A percentile compares a stretch with the other conserved stretches of the same genome.
phyloP scores from a whole-genome alignment of 2,113 vertebrate genomes.

The Rostratula benghalensis region DNA sequence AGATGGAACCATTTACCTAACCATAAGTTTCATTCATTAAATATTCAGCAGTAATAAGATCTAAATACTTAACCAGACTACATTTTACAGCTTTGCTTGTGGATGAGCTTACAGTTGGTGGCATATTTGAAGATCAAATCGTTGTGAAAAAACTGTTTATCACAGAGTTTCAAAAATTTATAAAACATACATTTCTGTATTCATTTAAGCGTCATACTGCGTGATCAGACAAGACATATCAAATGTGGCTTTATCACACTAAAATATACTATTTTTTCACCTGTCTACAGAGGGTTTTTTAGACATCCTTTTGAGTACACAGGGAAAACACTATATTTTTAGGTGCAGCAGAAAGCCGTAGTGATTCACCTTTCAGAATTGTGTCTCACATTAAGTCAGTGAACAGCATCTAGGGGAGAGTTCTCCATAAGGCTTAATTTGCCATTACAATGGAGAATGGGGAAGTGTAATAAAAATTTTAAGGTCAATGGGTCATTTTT shows the following conservation, averaged over 20 bases:
- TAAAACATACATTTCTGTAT: slow-evolving; percentile 28
- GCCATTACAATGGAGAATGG: not conserved
- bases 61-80: slow-evolving; percentile 63
- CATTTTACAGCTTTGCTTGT: slow-evolving; percentile 35
- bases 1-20: slow-evolving; percentile 64
- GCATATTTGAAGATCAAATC: slow-evolving; percentile 36
- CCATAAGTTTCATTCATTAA: slow-evolving; percentile 69
- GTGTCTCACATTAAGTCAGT: not conserved
- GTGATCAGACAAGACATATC: not conserved
- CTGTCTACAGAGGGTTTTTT: not conserved
- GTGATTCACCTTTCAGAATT: slow-evolving; percentile 7
- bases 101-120: slow-evolving; percentile 32
- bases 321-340: not conserved
- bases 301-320: not conserved
- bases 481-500: not conserved
- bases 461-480: not conserved
- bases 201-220: slow-evolving; percentile 3
- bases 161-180: slow-evolving; percentile 34
- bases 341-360: not conserved
- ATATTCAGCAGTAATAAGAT: slow-evolving; percentile 67
- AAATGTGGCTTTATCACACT: not conserved
- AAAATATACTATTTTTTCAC: not conserved
- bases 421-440: not conserved
- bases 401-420: not conserved
- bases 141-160: slow-evolving; percentile 40